Evolutionary conservation across 2,888 invertebrate genomes (phyloP).

Genomic region (Archips crataeganus): DNA sequence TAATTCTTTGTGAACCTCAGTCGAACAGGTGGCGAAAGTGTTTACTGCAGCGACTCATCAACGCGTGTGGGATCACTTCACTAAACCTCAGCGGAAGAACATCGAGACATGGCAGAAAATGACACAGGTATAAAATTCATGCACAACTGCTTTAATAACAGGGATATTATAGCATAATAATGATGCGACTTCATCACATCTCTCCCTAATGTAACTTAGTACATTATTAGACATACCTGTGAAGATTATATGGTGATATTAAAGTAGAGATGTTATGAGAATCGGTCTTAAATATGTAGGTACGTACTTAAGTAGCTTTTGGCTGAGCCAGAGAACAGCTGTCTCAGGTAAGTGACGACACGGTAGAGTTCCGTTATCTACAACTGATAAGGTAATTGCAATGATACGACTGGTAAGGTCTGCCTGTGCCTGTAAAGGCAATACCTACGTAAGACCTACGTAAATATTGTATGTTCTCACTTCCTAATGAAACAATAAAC

Average conservation of each 20-base stretch:
- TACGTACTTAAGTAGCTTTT: conserved; percentile 5
- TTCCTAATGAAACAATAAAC: background rate
- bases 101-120: conserved; percentile 99
- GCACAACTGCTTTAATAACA: conserved; percentile 15
- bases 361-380: conserved; percentile 16
- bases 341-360: conserved; percentile 43
- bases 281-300: background rate
- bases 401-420: background rate
- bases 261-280: conserved; percentile 5
- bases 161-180: conserved; percentile 18
- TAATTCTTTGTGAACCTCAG: conserved; percentile 88
- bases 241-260: background rate
- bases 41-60: conserved; percentile 98
- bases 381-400: conserved; percentile 41
- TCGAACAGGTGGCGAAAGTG: conserved; percentile 99
- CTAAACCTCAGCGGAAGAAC: conserved; percentile 99
- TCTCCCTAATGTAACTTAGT: background rate
- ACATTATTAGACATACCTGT: background rate
- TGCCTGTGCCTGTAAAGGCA: background rate
- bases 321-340: conserved; percentile 53
- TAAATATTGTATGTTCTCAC: background rate
- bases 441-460: background rate
- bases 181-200: conserved; percentile 16
- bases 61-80: conserved; percentile 99
- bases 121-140: conserved; percentile 89